phyloP scores from a whole-genome alignment of 2,888 invertebrate genomes.

The Odontocolon sp. region DNA sequence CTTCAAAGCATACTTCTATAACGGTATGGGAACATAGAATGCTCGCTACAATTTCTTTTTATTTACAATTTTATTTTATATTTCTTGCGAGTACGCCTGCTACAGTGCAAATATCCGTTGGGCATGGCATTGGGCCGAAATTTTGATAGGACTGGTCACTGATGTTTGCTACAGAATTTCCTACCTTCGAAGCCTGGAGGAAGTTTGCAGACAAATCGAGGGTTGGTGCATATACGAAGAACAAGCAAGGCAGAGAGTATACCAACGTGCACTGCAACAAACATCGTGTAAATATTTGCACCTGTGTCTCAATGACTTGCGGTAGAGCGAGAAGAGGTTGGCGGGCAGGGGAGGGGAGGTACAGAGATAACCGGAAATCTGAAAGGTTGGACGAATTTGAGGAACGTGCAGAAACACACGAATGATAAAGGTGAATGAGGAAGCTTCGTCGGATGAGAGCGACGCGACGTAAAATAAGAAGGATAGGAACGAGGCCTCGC shows the following conservation, averaged over 20 bases:
- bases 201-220: slow-evolving; percentile 56
- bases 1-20: too few relatives aligned
- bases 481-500: neutral
- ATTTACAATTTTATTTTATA: too few relatives aligned
- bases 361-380: slow-evolving; percentile 1
- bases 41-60: too few relatives aligned
- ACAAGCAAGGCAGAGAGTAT: slow-evolving; percentile 17
- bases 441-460: slow-evolving; percentile 7
- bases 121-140: too few relatives aligned
- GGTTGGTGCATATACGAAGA: slow-evolving; percentile 49
- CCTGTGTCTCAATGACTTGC: too few relatives aligned
- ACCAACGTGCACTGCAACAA: slow-evolving; percentile 37
- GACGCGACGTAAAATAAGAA: neutral
- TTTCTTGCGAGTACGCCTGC: too few relatives aligned
- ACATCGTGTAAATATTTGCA: slow-evolving; percentile 74
- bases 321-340: neutral
- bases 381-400: slow-evolving; percentile 7
- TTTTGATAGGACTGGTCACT: too few relatives aligned
- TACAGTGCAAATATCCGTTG: too few relatives aligned
- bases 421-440: neutral
- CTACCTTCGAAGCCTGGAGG: slow-evolving; percentile 17
- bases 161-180: too few relatives aligned
- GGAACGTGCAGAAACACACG: neutral
- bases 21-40: too few relatives aligned
- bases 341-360: neutral